Base-by-base conservation (phyloP, 1,140 invertebrate genomes). In the Macrotrachela quadricornifera region DNA sequence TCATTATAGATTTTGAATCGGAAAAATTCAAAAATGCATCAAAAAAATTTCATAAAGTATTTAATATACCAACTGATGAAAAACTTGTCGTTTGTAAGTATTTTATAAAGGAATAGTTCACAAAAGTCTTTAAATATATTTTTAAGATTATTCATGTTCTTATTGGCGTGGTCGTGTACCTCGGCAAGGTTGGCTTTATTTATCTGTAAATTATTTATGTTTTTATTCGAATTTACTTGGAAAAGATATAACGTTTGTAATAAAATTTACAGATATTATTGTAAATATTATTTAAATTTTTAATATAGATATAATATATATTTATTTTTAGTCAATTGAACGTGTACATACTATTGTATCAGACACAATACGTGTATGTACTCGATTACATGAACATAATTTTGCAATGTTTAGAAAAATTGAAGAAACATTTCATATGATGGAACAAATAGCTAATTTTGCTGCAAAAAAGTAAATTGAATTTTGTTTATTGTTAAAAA, bases 71-170 rank as follows among this genome's bases (percentile, higher is more conserved):
- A 11, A 77, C 78, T 62, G 85, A 92, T 64, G 90, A 95, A 64
- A 94, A 86, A 71, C 72, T 96, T 51, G 88, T 96, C 4, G 94
- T 87, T 72, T 92, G 88, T 79, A 85, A 82, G 84, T 85, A 16
- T 18, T 42, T 17, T 45, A 12, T 4, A 48, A 13, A 50, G 45
- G 8, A 21, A 37, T 11, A 30, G 2, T 30, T 30, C 8, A 30
- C 2, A 30, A 2, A 2, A 30, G 3, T 30, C 21, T 30, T 4
- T 30, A 55, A 18, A 36, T 39, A 38, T 54, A 37, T 56, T 55
- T 50, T 59, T 62, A 47, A 75, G 69, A 76, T 62, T 75, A 74
- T 59, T 72, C 70, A 65, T 78, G 67, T 64, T 91, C 86, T 64
- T 91, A 86, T 64, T 86, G 84, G 80, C 88, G 87, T 71, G 80